Conservation (phyloP, 2,797 vertebrate genomes). For the Eospalax fontanierii region DNA sequence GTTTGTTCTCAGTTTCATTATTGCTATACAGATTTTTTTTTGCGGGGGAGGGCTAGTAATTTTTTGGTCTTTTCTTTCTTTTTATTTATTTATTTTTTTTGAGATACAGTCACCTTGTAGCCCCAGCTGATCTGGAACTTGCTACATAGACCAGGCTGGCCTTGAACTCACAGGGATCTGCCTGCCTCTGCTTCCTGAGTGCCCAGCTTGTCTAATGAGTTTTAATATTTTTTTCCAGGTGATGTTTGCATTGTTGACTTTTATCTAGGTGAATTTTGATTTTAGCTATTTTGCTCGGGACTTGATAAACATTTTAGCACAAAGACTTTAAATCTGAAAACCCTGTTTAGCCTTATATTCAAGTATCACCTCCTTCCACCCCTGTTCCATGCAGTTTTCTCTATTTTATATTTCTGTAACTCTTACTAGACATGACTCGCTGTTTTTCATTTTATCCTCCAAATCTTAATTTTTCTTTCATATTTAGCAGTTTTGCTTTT, state of each 20-base stretch:
- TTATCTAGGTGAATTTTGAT: not conserved
- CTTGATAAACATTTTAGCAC: slow-evolving; percentile 1
- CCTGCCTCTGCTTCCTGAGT: too few relatives aligned
- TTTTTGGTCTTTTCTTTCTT: too few relatives aligned
- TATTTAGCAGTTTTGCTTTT: not conserved
- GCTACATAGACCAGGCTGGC: too few relatives aligned
- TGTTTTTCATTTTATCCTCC: slow-evolving; percentile 33
- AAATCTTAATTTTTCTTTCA: slow-evolving; percentile 22
- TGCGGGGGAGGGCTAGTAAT: too few relatives aligned
- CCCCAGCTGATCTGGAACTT: too few relatives aligned
- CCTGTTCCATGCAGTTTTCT: not conserved
- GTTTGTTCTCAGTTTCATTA: not conserved
- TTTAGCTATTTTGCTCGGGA: not conserved
- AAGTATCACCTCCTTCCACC: not conserved
- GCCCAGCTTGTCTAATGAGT: too few relatives aligned
- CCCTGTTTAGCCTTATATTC: not conserved
- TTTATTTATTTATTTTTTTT: too few relatives aligned
- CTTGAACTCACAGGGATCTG: too few relatives aligned
- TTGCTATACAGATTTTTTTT: not conserved
- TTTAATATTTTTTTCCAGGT: slow-evolving; percentile 20
- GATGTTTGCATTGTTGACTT: slow-evolving; percentile 24
- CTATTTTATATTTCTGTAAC: slow-evolving; percentile 1
- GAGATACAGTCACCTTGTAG: too few relatives aligned
- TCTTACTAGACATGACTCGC: not conserved
- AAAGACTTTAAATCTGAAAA: slow-evolving; percentile 45